These are phyloP conservation scores for Prosapia bicincta DNA, from an alignment of 2,888 invertebrate species.

Conservation along the genomic window DNA sequence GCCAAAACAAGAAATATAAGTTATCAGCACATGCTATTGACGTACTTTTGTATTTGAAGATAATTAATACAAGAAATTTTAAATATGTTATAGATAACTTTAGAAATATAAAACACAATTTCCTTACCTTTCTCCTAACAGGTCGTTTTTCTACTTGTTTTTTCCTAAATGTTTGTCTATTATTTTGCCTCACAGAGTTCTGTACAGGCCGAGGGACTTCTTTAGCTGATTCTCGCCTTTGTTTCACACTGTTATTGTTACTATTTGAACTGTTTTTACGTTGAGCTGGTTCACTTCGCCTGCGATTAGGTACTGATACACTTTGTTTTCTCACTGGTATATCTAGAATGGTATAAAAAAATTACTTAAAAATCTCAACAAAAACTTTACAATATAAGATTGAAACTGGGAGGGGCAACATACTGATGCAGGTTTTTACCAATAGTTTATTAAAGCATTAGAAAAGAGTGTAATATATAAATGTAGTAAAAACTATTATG, in stretches of 20 bases:
- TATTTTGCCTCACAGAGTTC: conserved; percentile 6
- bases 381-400: too few relatives aligned
- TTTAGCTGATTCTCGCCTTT: conserved; percentile 23
- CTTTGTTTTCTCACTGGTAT: conserved; percentile 16
- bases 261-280: conserved; percentile 3
- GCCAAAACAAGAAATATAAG: too few relatives aligned
- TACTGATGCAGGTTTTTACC: too few relatives aligned
- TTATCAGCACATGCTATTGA: too few relatives aligned
- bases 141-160: conserved; percentile 23
- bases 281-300: conserved; percentile 24
- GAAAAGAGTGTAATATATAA: too few relatives aligned
- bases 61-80: too few relatives aligned
- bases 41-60: too few relatives aligned
- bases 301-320: conserved; percentile 6
- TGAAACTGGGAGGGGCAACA: too few relatives aligned
- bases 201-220: neutral
- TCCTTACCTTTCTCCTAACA: conserved; percentile 25
- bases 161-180: conserved; percentile 15
- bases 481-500: too few relatives aligned
- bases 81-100: too few relatives aligned
- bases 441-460: too few relatives aligned
- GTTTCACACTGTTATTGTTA: conserved; percentile 12
- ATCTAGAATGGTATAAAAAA: conserved; percentile 2
- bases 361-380: too few relatives aligned
- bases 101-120: neutral